Percentiles rank a stretch among this genome's conserved stretches.
phyloP scores from a whole-genome alignment of 2,113 vertebrate species.

The Pseudopodoces humilis region DNA sequence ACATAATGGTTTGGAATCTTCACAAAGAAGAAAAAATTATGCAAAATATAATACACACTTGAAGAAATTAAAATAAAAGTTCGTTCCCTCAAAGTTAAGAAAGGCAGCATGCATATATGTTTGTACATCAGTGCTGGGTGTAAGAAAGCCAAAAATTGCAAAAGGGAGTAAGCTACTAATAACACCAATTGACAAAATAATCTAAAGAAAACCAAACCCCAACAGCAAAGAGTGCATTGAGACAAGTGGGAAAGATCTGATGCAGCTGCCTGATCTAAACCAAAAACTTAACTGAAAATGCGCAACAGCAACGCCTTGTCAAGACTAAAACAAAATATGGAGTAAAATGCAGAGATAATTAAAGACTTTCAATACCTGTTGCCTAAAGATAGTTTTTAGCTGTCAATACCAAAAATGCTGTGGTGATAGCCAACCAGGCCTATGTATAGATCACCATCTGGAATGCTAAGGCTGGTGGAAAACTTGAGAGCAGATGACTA shows the following conservation, averaged over 20 bases:
- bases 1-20: neutral
- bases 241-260: neutral
- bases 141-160: neutral
- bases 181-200: neutral
- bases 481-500: slow-evolving; percentile 6
- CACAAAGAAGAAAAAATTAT: neutral
- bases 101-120: neutral
- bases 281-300: neutral
- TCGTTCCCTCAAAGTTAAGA: neutral
- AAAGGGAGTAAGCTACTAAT: neutral
- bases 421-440: neutral
- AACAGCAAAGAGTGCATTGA: neutral
- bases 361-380: neutral
- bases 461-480: neutral
- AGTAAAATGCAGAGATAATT: slow-evolving; percentile 18
- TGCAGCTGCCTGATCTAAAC: neutral
- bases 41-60: neutral
- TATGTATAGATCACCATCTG: slow-evolving; percentile 41
- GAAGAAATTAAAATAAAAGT: neutral
- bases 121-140: neutral
- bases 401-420: slow-evolving; percentile 7
- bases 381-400: slow-evolving; percentile 1
- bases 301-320: neutral
- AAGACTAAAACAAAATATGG: slow-evolving; percentile 4
- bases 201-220: neutral